Conservation (phyloP, 1,140 invertebrate species). For the Amyelois transitella region DNA sequence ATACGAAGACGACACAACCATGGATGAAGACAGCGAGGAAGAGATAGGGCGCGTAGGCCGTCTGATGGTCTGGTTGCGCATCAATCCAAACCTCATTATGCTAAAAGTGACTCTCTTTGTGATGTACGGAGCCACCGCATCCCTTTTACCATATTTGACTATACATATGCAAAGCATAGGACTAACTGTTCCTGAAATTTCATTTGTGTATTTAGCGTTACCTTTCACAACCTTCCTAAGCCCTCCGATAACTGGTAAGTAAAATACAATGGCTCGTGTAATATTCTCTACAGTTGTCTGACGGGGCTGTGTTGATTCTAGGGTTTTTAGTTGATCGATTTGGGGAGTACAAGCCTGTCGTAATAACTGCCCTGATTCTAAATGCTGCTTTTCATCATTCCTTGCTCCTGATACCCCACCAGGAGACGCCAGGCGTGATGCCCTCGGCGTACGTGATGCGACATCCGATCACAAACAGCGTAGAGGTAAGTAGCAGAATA, state of each 20-base stretch:
- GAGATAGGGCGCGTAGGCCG: conserved; percentile 36
- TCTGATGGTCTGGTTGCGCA: conserved; percentile 61
- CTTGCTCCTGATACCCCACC: conserved; percentile 81
- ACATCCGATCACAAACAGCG: conserved; percentile 79
- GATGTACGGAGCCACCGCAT: conserved; percentile 87
- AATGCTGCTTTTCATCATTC: conserved; percentile 84
- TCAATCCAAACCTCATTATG: conserved; percentile 84
- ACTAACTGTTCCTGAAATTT: conserved; percentile 87
- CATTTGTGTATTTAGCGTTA: conserved; percentile 87
- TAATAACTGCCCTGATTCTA: conserved; percentile 82
- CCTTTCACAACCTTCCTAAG: conserved; percentile 88
- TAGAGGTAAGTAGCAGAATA: conserved; percentile 74
- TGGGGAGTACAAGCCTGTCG: conserved; percentile 86
- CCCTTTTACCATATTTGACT: conserved; percentile 87
- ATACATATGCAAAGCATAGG: conserved; percentile 93
- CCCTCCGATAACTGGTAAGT: conserved; percentile 84
- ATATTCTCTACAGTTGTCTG: neutral
- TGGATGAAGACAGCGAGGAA: conserved; percentile 53
- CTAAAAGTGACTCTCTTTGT: conserved; percentile 87
- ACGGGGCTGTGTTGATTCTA: conserved; percentile 50
- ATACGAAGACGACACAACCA: conserved; percentile 49
- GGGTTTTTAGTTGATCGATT: conserved; percentile 88
- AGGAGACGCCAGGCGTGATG: conserved; percentile 82
- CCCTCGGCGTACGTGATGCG: conserved; percentile 82
- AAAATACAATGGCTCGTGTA: neutral